Percentiles rank a stretch among this genome's conserved stretches.
Conservation (phyloP, 2,888 invertebrate genomes). For the Neuroscelio doddi region DNA sequence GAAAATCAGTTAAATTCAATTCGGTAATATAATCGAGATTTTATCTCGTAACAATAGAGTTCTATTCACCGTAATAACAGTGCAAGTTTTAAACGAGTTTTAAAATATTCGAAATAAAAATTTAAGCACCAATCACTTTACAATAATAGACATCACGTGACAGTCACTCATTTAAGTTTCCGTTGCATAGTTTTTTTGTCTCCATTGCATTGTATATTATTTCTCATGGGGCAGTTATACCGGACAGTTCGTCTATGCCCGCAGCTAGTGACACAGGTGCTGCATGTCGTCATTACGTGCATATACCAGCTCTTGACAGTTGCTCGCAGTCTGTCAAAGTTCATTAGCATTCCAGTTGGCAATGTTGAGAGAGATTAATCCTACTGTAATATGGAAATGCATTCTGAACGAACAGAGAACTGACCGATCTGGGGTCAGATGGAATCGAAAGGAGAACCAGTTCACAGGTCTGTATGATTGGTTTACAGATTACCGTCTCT, state of each 20-base stretch:
- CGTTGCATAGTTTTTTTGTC: too few species aligned
- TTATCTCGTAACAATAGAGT: too few species aligned
- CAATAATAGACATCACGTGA: too few species aligned
- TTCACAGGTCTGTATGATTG: conserved; percentile 63
- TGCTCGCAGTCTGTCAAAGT: conserved; percentile 56
- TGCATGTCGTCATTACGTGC: conserved; percentile 11
- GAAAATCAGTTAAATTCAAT: too few species aligned
- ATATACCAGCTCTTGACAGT: conserved; percentile 21
- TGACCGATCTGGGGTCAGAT: conserved; percentile 39
- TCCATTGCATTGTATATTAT: too few species aligned
- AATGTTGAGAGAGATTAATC: conserved; percentile 57
- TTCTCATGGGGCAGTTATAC: too few species aligned
- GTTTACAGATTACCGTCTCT: conserved; percentile 62
- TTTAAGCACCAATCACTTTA: too few species aligned
- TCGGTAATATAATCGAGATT: too few species aligned
- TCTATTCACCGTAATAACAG: too few species aligned
- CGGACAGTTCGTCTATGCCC: neutral
- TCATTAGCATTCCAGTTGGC: conserved; percentile 54
- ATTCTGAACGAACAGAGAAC: conserved; percentile 45
- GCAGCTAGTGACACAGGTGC: neutral
- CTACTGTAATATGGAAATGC: conserved; percentile 68
- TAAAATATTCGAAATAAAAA: too few species aligned
- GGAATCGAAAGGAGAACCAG: conserved; percentile 51
- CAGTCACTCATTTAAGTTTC: too few species aligned
- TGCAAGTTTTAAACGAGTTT: too few species aligned